Evolutionary conservation across 2,888 invertebrate species (phyloP).

Genomic region (Latheticus oryzae): DNA sequence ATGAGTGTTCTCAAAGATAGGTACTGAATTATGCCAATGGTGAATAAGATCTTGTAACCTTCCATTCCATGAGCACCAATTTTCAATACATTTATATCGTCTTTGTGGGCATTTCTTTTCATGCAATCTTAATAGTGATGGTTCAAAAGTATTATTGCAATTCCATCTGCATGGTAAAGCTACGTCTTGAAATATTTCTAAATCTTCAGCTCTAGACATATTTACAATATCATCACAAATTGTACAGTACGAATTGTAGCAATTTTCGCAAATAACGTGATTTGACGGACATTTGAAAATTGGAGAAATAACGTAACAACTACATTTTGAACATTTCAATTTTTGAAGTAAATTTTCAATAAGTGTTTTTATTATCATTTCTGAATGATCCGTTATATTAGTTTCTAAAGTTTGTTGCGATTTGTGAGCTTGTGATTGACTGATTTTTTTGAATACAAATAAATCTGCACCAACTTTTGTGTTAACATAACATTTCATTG

Average conservation of each 20-base stretch:
- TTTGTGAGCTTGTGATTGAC: background rate
- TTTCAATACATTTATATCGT: background rate
- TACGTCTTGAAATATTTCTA: conserved; percentile 2
- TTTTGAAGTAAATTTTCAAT: conserved; percentile 2
- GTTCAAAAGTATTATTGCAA: background rate
- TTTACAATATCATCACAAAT: conserved; percentile 1
- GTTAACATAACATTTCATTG: background rate
- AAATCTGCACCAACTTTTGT: background rate
- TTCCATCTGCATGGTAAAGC: conserved; percentile 13
- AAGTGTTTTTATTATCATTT: conserved; percentile 2
- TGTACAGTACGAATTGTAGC: background rate
- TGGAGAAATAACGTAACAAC: conserved; percentile 1
- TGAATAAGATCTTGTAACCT: conserved; percentile 1
- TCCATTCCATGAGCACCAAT: conserved; percentile 10
- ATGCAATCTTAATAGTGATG: conserved; percentile 1
- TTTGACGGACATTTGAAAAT: conserved; percentile 2
- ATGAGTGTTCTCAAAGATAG: background rate
- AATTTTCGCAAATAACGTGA: conserved; percentile 12
- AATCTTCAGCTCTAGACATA: background rate
- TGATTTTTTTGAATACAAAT: background rate
- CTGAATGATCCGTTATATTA: background rate
- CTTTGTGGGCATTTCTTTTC: conserved; percentile 2
- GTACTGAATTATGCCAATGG: background rate
- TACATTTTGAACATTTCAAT: background rate
- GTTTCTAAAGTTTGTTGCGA: background rate